Evolutionary conservation across 2,113 vertebrate genomes (phyloP).

Genomic region (Pelvicachromis taeniatus): DNA sequence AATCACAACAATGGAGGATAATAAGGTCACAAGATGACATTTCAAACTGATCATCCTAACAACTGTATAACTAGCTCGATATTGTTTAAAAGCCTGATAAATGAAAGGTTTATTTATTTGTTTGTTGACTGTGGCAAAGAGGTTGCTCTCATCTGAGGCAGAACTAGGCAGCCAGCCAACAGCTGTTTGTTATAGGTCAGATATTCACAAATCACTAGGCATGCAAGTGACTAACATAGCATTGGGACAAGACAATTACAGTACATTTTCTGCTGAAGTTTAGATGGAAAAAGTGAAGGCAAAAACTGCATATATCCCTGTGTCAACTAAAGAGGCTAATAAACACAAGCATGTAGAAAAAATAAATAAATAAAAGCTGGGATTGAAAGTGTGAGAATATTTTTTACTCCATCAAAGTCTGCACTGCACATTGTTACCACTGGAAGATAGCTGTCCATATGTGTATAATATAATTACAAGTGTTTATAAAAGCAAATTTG

Average conservation of each 20-base stretch:
- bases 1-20: slow-evolving; percentile 17
- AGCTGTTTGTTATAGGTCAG: slow-evolving; percentile 6
- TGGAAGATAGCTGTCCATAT: neutral
- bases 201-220: neutral
- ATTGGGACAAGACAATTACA: neutral
- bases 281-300: neutral
- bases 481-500: neutral
- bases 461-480: neutral
- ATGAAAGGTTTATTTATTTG: neutral
- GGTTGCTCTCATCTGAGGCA: neutral
- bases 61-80: neutral
- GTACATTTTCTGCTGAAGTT: neutral
- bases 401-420: neutral
- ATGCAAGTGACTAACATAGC: neutral
- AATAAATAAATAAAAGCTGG: accelerated
- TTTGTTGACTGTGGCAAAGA: neutral
- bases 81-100: neutral
- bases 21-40: slow-evolving; percentile 32
- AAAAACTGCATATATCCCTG: neutral
- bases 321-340: neutral
- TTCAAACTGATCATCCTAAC: slow-evolving; percentile 1
- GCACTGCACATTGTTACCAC: neutral
- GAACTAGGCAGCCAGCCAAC: neutral
- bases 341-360: neutral
- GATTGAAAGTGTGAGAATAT: neutral